These are phyloP conservation scores for Pantherophis vulpinus DNA, from an alignment of 2,797 vertebrate species.

Conservation along the genomic window DNA sequence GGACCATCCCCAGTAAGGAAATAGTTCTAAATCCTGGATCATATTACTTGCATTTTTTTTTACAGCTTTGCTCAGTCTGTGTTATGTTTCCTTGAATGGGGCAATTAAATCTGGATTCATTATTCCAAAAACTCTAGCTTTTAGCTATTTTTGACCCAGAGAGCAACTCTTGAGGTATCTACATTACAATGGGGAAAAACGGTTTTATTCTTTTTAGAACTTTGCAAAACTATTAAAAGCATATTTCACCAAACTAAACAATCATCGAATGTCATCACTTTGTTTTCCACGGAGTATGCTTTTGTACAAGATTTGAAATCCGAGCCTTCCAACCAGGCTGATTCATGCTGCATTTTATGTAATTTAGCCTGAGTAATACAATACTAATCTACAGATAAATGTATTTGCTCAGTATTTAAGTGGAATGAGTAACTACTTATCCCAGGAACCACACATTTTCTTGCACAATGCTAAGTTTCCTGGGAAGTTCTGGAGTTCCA, in stretches of 20 bases:
- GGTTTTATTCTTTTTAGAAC: background rate
- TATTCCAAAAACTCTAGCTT: background rate
- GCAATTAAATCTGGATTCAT: background rate
- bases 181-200: background rate
- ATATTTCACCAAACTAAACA: background rate
- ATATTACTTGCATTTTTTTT: background rate
- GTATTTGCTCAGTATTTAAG: conserved; percentile 64
- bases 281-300: conserved; percentile 34
- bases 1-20: background rate
- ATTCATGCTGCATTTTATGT: conserved; percentile 62
- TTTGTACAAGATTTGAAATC: conserved; percentile 45
- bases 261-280: conserved; percentile 20
- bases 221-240: background rate
- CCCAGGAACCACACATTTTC: conserved; percentile 44
- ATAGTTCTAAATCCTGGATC: background rate
- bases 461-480: conserved; percentile 34
- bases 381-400: conserved; percentile 71
- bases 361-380: conserved; percentile 63
- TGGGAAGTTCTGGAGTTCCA: conserved; percentile 17
- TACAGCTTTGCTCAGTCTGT: background rate
- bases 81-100: background rate
- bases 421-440: conserved; percentile 54
- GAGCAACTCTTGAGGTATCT: background rate
- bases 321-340: conserved; percentile 45
- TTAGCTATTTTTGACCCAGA: background rate